phyloP scores from a whole-genome alignment of 92 coral and sea anemone species.

The Siderastrea radians region DNA sequence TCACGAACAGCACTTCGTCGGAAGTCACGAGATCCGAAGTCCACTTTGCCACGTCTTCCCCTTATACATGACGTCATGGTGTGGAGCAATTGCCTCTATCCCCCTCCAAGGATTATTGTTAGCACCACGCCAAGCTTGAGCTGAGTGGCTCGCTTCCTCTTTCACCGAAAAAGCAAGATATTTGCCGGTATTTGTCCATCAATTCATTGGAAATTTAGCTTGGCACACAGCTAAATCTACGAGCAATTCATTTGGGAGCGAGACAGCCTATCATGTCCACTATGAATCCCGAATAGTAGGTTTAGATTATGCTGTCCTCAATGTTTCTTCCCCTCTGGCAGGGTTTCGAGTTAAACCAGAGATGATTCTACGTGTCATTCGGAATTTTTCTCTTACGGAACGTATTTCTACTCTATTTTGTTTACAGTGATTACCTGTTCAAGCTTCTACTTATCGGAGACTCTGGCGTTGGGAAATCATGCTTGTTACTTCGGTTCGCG shows the following conservation, averaged over 20 bases:
- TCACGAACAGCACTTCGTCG: constrained; percentile 19
- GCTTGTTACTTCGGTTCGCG: constrained; percentile 99
- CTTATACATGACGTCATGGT: constrained; percentile 87
- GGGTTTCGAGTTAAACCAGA: constrained; percentile 79
- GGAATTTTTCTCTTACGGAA: constrained; percentile 71
- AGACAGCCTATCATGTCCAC: constrained; percentile 97
- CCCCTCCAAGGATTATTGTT: constrained; percentile 99
- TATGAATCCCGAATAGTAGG: constrained; percentile 99
- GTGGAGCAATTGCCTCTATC: constrained; percentile 76
- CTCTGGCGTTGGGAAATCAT: constrained; percentile 99
- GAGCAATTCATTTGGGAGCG: constrained; percentile 75
- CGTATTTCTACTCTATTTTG: constrained; percentile 68
- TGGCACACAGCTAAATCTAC: constrained; percentile 77
- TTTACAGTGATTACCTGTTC: constrained; percentile 97
- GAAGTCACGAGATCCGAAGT: constrained; percentile 39
- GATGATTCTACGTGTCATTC: constrained; percentile 80
- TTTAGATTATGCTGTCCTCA: constrained; percentile 76
- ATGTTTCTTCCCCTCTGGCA: constrained; percentile 69
- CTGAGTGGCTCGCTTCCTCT: constrained; percentile 96
- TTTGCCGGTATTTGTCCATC: constrained; percentile 86
- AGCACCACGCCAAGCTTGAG: constrained; percentile 98
- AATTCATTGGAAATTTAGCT: constrained; percentile 83
- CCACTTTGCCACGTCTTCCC: constrained; percentile 90
- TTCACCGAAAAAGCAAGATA: constrained; percentile 69
- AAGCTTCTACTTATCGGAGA: constrained; percentile 99